Evolutionary conservation across 2,797 vertebrate genomes (phyloP).

Genomic region (Pogoniulus pusillus): DNA sequence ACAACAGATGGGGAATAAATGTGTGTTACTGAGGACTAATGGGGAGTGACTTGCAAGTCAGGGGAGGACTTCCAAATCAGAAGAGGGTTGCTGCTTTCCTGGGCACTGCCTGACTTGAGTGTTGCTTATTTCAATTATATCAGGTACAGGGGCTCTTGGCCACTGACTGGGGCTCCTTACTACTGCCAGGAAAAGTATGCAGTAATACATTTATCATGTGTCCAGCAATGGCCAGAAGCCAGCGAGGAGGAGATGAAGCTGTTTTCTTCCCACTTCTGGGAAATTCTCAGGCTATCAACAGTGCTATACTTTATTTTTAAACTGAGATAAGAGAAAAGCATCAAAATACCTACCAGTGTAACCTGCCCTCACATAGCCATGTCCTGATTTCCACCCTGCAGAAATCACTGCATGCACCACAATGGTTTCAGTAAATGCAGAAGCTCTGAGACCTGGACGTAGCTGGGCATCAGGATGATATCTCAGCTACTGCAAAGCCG

Average conservation of each 20-base stretch:
- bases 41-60: not conserved
- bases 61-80: not conserved
- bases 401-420: not conserved
- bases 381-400: not conserved
- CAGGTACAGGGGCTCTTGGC: too few species aligned
- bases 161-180: not conserved
- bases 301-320: not conserved
- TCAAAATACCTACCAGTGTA: not conserved
- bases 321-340: not conserved
- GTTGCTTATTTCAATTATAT: not conserved
- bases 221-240: not conserved
- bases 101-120: not conserved
- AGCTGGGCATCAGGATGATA: not conserved
- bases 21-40: fast-evolving
- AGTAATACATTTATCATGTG: not conserved
- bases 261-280: not conserved
- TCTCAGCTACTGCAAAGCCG: not conserved
- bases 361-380: fast-evolving
- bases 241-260: not conserved
- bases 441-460: not conserved
- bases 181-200: not conserved
- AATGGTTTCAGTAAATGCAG: not conserved
- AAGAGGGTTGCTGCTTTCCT: not conserved
- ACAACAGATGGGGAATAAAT: not conserved
- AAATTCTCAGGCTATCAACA: not conserved